These are phyloP conservation scores for Cyprinodon brontotheroides DNA, from an alignment of 2,113 vertebrate genomes.

Conservation along the genomic window DNA sequence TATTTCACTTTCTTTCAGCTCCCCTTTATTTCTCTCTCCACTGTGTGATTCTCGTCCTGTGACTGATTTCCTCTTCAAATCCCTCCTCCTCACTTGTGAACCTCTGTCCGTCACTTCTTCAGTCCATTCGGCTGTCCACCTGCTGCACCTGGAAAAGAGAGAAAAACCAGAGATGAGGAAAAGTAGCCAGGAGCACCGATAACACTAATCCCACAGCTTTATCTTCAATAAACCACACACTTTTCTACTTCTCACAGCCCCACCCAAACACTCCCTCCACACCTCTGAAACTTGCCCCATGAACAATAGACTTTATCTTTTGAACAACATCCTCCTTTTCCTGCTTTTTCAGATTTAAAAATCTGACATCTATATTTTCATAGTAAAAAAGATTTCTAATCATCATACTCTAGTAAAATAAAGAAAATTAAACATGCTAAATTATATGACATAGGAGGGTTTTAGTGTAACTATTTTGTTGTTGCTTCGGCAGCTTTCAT, in stretches of 20 bases:
- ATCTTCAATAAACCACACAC: constrained; percentile 72
- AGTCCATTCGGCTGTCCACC: constrained; percentile 47
- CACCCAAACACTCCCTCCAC: constrained; percentile 19
- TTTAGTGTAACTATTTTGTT: background rate
- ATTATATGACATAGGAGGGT: background rate
- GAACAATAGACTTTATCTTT: constrained; percentile 33
- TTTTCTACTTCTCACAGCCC: constrained; percentile 50
- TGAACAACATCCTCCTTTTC: constrained; percentile 12
- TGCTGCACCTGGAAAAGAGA: constrained; percentile 49
- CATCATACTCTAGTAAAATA: background rate
- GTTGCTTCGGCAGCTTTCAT: constrained; percentile 1
- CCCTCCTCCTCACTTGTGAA: constrained; percentile 37
- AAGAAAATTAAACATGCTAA: constrained; percentile 14
- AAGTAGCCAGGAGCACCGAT: constrained; percentile 64
- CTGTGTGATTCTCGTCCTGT: constrained; percentile 29
- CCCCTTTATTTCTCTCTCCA: constrained; percentile 15
- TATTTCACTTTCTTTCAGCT: constrained; percentile 29
- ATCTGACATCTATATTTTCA: background rate
- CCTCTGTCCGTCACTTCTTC: constrained; percentile 52
- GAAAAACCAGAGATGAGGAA: constrained; percentile 56
- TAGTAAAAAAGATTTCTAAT: background rate
- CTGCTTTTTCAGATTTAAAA: constrained; percentile 10
- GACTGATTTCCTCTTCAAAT: constrained; percentile 1
- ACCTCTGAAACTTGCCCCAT: constrained; percentile 45
- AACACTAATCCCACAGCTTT: constrained; percentile 75